phyloP scores from a whole-genome alignment of 2,888 invertebrate species.

The Drosophila meridionalis region DNA sequence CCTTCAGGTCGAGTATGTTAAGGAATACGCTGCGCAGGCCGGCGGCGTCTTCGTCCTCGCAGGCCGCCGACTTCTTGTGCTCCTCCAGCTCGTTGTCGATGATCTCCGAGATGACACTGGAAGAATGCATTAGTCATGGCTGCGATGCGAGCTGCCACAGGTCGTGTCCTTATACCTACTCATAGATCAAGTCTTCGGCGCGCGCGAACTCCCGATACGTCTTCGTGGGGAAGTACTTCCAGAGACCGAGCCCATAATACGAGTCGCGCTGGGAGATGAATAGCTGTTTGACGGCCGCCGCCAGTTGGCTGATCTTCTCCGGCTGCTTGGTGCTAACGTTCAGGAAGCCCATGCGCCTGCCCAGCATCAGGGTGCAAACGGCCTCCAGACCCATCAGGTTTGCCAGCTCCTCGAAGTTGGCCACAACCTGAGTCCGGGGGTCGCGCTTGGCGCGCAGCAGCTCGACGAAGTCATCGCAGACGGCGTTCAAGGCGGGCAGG shows the following conservation, averaged over 20 bases:
- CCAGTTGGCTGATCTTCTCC: conserved; percentile 88
- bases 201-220: conserved; percentile 89
- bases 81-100: conserved; percentile 89
- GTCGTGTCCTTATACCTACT: conserved; percentile 86
- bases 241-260: conserved; percentile 91
- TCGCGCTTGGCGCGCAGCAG: conserved; percentile 87
- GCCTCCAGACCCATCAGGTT: conserved; percentile 93
- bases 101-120: conserved; percentile 91
- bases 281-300: conserved; percentile 91
- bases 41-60: conserved; percentile 84
- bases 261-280: conserved; percentile 93
- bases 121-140: conserved; percentile 36
- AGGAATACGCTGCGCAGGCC: conserved; percentile 91
- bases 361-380: conserved; percentile 92
- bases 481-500: conserved; percentile 90
- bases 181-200: conserved; percentile 92
- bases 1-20: conserved; percentile 90
- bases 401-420: conserved; percentile 90
- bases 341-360: conserved; percentile 91
- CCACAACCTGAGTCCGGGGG: conserved; percentile 86
- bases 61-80: conserved; percentile 86
- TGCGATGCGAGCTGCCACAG: conserved; percentile 2
- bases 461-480: conserved; percentile 91
- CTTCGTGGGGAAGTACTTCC: conserved; percentile 91
- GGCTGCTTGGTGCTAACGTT: conserved; percentile 85